Conservation (phyloP, 2,797 vertebrate species). For the Esox masquinongy region DNA sequence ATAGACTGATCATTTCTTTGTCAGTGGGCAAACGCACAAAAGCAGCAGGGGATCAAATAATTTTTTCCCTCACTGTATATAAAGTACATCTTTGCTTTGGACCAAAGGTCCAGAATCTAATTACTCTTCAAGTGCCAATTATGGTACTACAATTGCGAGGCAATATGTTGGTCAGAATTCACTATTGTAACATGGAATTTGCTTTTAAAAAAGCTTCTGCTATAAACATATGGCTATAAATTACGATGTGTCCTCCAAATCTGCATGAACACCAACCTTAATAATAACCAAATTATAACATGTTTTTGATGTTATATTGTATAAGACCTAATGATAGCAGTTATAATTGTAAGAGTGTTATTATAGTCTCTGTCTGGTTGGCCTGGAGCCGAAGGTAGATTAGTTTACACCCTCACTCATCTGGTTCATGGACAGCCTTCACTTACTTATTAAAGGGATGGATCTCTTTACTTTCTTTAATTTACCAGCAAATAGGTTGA, state of each 20-base stretch:
- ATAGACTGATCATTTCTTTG: too few relatives aligned
- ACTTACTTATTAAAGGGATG: conserved; percentile 65
- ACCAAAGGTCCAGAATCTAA: neutral
- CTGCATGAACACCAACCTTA: neutral
- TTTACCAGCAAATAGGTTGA: conserved; percentile 46
- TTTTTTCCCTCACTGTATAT: too few relatives aligned
- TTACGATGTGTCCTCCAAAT: neutral
- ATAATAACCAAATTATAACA: neutral
- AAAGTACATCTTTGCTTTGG: neutral
- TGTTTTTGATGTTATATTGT: neutral
- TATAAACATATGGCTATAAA: neutral
- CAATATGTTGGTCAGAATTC: neutral
- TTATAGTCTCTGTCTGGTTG: conserved; percentile 23
- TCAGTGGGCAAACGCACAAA: too few relatives aligned
- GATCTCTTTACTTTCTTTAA: conserved; percentile 63
- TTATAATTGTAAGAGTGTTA: neutral
- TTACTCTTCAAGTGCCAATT: neutral
- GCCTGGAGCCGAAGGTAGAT: conserved; percentile 35
- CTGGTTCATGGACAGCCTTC: conserved; percentile 46
- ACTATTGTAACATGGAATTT: neutral
- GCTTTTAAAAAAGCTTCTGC: neutral
- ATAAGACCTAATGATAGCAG: neutral
- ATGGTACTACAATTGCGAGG: neutral
- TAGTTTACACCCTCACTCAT: conserved; percentile 61
- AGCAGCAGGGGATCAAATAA: too few relatives aligned